Percentiles rank a stretch among this genome's conserved stretches.
Evolutionary conservation across 2,888 invertebrate species (phyloP).

Genomic region (Lymantria dispar): DNA sequence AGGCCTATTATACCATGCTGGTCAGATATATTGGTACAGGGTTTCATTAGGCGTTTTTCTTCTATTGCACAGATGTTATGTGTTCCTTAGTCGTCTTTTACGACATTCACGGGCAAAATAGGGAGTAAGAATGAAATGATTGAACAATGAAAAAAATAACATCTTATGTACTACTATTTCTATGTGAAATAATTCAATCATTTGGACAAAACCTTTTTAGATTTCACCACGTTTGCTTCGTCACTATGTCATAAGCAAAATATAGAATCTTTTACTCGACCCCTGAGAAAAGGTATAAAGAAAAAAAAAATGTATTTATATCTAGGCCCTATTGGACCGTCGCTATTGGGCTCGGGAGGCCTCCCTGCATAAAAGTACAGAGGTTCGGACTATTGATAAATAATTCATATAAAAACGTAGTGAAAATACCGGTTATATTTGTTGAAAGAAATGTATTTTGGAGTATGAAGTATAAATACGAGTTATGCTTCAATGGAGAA

Average conservation of each 20-base stretch:
- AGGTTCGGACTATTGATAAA: constrained; percentile 9
- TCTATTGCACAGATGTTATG: too few relatives aligned
- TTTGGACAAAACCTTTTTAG: too few relatives aligned
- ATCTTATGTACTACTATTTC: too few relatives aligned
- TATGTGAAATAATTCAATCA: too few relatives aligned
- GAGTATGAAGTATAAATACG: background rate
- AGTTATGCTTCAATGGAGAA: background rate
- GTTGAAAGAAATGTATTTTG: background rate
- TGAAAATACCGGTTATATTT: background rate
- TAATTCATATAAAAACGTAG: constrained; percentile 21
- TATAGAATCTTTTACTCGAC: background rate
- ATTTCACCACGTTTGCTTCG: background rate
- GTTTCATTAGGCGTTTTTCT: too few relatives aligned
- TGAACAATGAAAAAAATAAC: too few relatives aligned
- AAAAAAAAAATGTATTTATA: constrained; percentile 1
- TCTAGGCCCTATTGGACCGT: background rate
- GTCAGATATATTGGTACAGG: too few relatives aligned
- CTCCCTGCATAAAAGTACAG: constrained; percentile 7
- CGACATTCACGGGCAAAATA: too few relatives aligned
- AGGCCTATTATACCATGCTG: too few relatives aligned
- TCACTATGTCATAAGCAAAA: background rate
- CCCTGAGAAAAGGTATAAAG: background rate
- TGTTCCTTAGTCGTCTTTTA: too few relatives aligned
- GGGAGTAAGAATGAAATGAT: too few relatives aligned
- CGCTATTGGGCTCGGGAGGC: constrained; percentile 6